Percentiles rank a stretch among this genome's conserved stretches.
Conservation (phyloP, 2,113 vertebrate species). For the Chelonoidis abingdonii region DNA sequence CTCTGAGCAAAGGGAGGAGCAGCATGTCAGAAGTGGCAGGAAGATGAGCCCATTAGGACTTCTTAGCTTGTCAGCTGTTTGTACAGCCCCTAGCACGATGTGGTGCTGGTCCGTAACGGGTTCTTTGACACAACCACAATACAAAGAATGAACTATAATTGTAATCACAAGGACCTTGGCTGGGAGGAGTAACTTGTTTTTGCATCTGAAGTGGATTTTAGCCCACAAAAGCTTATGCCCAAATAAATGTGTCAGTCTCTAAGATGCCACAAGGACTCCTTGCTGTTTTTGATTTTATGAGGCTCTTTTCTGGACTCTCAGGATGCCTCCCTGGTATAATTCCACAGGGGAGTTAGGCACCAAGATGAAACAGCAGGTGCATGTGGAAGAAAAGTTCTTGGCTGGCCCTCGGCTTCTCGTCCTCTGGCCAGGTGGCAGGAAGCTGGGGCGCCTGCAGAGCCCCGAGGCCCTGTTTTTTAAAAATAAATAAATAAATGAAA, state of each 20-base stretch:
- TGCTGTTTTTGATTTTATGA: neutral
- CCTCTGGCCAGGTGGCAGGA: accelerated
- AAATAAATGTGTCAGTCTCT: too few relatives aligned
- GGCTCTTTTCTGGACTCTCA: neutral
- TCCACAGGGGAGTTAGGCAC: neutral
- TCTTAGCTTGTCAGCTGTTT: neutral
- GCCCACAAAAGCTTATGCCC: too few relatives aligned
- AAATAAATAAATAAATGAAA: neutral
- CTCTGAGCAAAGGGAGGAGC: too few relatives aligned
- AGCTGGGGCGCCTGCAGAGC: neutral
- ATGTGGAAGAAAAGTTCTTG: neutral
- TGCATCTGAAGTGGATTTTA: too few relatives aligned
- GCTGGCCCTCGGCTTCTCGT: accelerated
- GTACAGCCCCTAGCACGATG: neutral
- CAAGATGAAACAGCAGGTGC: neutral
- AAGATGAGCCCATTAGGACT: neutral
- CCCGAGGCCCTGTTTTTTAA: accelerated
- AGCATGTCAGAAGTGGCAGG: neutral
- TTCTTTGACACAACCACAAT: neutral
- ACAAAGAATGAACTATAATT: neutral
- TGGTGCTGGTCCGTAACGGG: neutral
- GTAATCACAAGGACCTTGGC: neutral
- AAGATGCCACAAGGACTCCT: too few relatives aligned
- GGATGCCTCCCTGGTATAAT: neutral
- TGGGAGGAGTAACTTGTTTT: neutral